Evolutionary conservation across 2,888 invertebrate genomes (phyloP).

Genomic region (Eristalis intricaria): DNA sequence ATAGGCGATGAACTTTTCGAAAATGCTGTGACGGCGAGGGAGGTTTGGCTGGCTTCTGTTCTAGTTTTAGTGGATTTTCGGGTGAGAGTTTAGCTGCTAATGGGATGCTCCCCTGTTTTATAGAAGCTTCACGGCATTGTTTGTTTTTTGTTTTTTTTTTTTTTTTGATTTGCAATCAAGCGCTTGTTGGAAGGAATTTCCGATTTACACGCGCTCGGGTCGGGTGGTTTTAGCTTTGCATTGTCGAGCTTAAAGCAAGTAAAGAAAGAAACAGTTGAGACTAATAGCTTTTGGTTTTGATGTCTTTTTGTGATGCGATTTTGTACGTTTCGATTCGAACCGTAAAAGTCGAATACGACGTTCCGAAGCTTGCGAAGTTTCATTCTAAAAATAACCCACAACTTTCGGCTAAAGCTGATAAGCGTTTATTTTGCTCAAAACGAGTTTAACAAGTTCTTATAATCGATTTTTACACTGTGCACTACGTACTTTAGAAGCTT

Average conservation of each 20-base stretch:
- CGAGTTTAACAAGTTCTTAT: neutral
- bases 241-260: conserved; percentile 57
- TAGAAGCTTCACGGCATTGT: conserved; percentile 55
- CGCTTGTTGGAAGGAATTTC: conserved; percentile 9
- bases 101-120: conserved; percentile 68
- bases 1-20: neutral
- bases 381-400: conserved; percentile 38
- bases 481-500: neutral
- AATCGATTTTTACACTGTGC: neutral
- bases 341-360: neutral
- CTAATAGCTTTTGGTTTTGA: conserved; percentile 39
- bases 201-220: neutral
- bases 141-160: conserved; percentile 17
- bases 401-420: conserved; percentile 38
- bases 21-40: neutral
- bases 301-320: neutral
- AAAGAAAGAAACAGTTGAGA: conserved; percentile 39
- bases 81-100: conserved; percentile 57
- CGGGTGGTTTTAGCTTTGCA: conserved; percentile 27
- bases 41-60: neutral
- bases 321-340: neutral
- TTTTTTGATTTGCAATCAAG: neutral
- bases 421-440: neutral
- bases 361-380: conserved; percentile 19
- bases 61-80: conserved; percentile 15